phyloP scores from a whole-genome alignment of 2,797 vertebrate species.

The Amblyopsis hoosieri region DNA sequence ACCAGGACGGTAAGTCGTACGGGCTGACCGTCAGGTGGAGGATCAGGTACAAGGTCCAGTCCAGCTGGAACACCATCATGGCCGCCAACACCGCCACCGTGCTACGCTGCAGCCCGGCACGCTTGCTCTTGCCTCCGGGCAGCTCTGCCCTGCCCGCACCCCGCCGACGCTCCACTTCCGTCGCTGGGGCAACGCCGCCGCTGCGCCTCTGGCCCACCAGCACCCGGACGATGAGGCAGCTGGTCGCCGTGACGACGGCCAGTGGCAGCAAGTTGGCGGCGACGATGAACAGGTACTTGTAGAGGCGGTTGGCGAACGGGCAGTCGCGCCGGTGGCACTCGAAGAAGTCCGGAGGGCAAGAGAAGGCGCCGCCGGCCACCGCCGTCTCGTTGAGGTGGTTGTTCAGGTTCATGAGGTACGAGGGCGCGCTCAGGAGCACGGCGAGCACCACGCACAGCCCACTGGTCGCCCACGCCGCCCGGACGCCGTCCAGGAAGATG shows the following conservation, averaged over 20 bases:
- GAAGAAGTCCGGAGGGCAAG: constrained; percentile 68
- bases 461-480: constrained; percentile 45
- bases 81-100: constrained; percentile 67
- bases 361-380: background rate
- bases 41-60: constrained; percentile 73
- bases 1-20: constrained; percentile 42
- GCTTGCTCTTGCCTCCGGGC: constrained; percentile 15
- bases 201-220: constrained; percentile 54
- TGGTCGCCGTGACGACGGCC: constrained; percentile 62
- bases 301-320: constrained; percentile 46
- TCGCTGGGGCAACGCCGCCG: constrained; percentile 22
- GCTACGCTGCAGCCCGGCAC: constrained; percentile 48
- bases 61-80: constrained; percentile 75
- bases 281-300: constrained; percentile 68
- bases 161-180: background rate
- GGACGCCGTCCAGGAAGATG: constrained; percentile 63
- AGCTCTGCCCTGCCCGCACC: constrained; percentile 6
- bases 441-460: constrained; percentile 49
- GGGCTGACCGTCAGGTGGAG: constrained; percentile 57
- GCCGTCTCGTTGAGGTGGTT: constrained; percentile 12
- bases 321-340: constrained; percentile 55
- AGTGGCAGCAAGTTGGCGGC: constrained; percentile 70
- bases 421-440: constrained; percentile 46
- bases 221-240: constrained; percentile 64
- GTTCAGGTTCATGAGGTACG: constrained; percentile 41